Conservation (phyloP, 2,113 vertebrate genomes). For the Alligator mississippiensis region DNA sequence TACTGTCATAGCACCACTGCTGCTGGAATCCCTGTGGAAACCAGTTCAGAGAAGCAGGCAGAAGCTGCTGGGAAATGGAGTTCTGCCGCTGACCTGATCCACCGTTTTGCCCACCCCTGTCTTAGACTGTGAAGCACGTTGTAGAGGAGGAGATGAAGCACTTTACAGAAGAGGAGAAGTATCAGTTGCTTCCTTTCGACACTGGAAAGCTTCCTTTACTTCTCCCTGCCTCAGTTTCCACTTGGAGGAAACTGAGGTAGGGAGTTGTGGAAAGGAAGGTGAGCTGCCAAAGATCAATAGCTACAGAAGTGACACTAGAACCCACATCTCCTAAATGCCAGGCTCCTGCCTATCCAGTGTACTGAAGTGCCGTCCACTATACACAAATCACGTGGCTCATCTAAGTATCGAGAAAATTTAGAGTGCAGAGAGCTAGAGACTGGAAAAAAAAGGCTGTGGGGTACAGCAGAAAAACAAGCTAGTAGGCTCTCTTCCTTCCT, state of each 20-base stretch:
- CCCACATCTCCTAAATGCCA: accelerated
- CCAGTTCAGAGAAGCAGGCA: too few relatives aligned
- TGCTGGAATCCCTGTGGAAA: too few relatives aligned
- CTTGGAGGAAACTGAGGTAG: neutral
- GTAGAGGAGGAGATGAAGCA: neutral
- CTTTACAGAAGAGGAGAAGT: neutral
- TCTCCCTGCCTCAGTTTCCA: too few relatives aligned
- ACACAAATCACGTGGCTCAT: neutral
- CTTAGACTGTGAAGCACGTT: too few relatives aligned
- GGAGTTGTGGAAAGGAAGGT: neutral
- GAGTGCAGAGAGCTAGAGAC: neutral
- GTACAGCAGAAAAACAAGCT: neutral
- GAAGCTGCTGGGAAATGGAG: too few relatives aligned
- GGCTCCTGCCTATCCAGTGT: neutral
- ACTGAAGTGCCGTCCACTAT: neutral
- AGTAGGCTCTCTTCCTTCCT: neutral
- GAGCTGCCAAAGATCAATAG: neutral
- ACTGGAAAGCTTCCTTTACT: too few relatives aligned
- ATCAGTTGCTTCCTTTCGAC: neutral
- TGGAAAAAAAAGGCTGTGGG: neutral
- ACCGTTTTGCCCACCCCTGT: too few relatives aligned
- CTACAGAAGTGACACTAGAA: neutral
- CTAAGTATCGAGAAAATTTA: neutral
- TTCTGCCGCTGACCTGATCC: too few relatives aligned
- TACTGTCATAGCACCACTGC: too few relatives aligned